Evolutionary conservation across 2,797 vertebrate species (phyloP).

Genomic region (Crenuchus spilurus): DNA sequence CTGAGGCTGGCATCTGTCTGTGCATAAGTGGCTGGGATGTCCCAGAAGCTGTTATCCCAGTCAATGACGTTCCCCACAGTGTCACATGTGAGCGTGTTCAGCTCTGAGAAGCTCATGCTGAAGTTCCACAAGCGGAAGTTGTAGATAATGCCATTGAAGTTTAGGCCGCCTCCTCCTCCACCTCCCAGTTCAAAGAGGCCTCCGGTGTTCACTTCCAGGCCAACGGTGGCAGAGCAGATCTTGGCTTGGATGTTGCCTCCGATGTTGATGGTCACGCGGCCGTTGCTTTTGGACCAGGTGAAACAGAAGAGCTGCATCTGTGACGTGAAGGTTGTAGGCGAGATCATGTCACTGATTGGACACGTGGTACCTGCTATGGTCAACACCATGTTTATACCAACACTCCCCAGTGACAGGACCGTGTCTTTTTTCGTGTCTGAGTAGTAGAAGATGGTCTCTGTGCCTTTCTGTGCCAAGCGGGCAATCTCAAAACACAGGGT

Average conservation of each 20-base stretch:
- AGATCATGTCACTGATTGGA: slow-evolving; percentile 68
- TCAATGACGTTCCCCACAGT: slow-evolving; percentile 85
- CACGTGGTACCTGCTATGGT: slow-evolving; percentile 73
- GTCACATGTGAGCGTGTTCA: slow-evolving; percentile 83
- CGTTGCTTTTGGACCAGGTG: slow-evolving; percentile 74
- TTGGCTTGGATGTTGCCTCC: slow-evolving; percentile 64
- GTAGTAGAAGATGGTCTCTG: slow-evolving; percentile 86
- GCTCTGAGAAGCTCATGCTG: slow-evolving; percentile 75
- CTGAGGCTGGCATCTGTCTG: slow-evolving; percentile 89
- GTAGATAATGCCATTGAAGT: slow-evolving; percentile 86
- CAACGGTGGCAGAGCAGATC: slow-evolving; percentile 67
- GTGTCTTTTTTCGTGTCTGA: slow-evolving; percentile 48
- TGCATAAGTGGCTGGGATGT: slow-evolving; percentile 79
- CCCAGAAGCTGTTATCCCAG: slow-evolving; percentile 94
- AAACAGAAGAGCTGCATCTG: slow-evolving; percentile 83
- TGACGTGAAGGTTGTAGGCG: slow-evolving; percentile 71
- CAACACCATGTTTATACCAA: slow-evolving; percentile 68
- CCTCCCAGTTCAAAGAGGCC: slow-evolving; percentile 82
- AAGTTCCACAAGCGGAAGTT: slow-evolving; percentile 93
- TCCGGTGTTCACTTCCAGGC: slow-evolving; percentile 69
- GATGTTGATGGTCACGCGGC: slow-evolving; percentile 71
- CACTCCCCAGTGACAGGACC: slow-evolving; percentile 76
- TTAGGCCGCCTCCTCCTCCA: slow-evolving; percentile 57
- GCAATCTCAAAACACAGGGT: slow-evolving; percentile 90
- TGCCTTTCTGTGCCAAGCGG: slow-evolving; percentile 61